Evolutionary conservation across 2,888 invertebrate genomes (phyloP), one percentile per base, ranked within the genome.

Genomic region (Apodemia zela): DNA sequence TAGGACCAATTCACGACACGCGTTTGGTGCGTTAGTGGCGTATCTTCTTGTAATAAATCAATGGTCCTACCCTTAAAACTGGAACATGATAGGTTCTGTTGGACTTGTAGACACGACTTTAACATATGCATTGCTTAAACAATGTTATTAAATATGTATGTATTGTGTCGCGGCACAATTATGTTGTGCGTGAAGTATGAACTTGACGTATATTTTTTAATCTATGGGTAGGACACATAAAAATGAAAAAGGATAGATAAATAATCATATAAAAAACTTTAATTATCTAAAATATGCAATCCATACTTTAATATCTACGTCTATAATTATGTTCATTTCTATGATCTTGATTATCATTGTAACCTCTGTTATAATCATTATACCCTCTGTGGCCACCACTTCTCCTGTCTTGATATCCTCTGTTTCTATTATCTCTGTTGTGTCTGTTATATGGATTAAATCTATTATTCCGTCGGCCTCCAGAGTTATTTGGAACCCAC

Each of bases 401-500:
- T 10, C 72, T 72, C 65, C 78, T 73, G 38, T 77, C 72, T 61
- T 71, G 68, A 65, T 77, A 70, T 17, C 75, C 71, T 65, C 78
- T 69, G 7, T 71, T 68, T 35, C 70, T 66, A 59, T 73, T 61
- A 45, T 72, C 69, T n/a, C 75, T 62, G 47, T 70, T 72, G 7
- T 67, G 63, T 6, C 73, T 67, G 11, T 84, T 78, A 57, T 82
- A 82, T 0, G 80, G 77, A 21, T 79, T 69, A 47, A 65, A 64
- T 11, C 78, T 74, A 58, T 84, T 82, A 59, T 75, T 67, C 6
- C 84, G 76, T 0, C 83, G 78, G 60, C 89, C 84, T 0, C 78
- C 78, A 8, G 74, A 71, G 67, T 82, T 80, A 33, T 80, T 77
- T 13, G 82, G 69, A 3, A 75, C 73, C 79, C 80, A 81, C 94